A percentile compares a stretch with the other conserved stretches of the same genome.
Conservation (phyloP, 1,140 invertebrate genomes). For the Macrostomum lignano region DNA sequence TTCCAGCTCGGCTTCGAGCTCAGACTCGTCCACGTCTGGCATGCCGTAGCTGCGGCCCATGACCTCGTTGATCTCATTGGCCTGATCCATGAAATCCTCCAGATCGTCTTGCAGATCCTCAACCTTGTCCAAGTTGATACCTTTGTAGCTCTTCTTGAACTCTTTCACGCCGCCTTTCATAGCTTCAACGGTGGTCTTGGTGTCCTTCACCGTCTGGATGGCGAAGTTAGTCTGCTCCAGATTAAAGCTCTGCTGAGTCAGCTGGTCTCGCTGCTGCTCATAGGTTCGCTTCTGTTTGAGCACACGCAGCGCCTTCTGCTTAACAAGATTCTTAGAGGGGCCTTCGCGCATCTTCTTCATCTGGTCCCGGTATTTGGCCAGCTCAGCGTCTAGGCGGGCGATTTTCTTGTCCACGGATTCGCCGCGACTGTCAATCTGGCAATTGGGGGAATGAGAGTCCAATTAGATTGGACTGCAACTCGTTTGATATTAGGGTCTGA, state of each 20-base stretch:
- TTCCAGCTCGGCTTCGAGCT: conserved; percentile 70
- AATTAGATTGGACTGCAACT: background rate
- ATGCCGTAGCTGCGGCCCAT: conserved; percentile 74
- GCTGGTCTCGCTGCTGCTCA: conserved; percentile 65
- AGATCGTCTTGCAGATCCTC: conserved; percentile 81
- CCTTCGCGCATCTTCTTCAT: conserved; percentile 97
- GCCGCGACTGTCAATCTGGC: conserved; percentile 61
- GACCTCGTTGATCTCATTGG: conserved; percentile 87
- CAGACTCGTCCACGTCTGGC: conserved; percentile 91
- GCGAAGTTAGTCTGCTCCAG: conserved; percentile 99
- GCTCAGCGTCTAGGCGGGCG: conserved; percentile 53
- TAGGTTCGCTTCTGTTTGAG: conserved; percentile 92
- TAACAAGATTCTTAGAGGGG: conserved; percentile 44
- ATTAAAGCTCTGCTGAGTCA: conserved; percentile 81
- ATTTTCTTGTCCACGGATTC: conserved; percentile 87
- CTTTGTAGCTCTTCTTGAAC: conserved; percentile 96
- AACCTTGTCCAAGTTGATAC: conserved; percentile 83
- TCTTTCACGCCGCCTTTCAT: conserved; percentile 90
- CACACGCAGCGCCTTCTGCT: conserved; percentile 64
- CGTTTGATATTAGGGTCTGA: too few species aligned
- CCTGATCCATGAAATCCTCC: conserved; percentile 84
- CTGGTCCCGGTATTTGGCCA: conserved; percentile 92
- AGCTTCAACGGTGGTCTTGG: conserved; percentile 66
- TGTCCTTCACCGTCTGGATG: conserved; percentile 89
- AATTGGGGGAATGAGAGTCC: background rate